Percentiles rank a stretch among this genome's conserved stretches.
These are phyloP conservation scores for Neogobius melanostomus DNA, from an alignment of 2,113 vertebrate genomes.

Conservation along the genomic window DNA sequence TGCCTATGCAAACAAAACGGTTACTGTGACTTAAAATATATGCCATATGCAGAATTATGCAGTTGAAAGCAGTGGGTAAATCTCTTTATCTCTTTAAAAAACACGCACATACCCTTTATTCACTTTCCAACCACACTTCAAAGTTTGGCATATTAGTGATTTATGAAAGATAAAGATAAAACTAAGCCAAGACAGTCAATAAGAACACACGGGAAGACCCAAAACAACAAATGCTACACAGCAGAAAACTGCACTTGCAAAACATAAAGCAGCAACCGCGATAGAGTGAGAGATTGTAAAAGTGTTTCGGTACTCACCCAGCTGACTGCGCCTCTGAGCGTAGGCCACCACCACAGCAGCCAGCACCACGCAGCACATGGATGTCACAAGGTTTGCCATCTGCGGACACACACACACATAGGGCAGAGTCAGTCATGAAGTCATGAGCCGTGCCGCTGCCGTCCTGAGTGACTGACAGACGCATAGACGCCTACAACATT, in stretches of 20 bases:
- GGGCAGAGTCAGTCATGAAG: constrained; percentile 54
- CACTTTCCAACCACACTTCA: no score
- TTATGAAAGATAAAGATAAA: no score
- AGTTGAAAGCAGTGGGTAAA: no score
- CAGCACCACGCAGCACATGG: constrained; percentile 89
- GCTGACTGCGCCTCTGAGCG: constrained; percentile 89
- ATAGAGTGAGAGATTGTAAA: constrained; percentile 30
- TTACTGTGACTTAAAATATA: no score
- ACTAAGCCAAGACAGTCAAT: no score
- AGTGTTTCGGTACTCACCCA: constrained; percentile 83
- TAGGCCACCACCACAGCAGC: constrained; percentile 87
- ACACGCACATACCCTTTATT: no score
- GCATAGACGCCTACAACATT: constrained; percentile 57
- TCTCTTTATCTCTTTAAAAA: no score
- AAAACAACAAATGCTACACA: not conserved
- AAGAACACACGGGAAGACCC: not conserved
- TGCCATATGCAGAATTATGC: no score
- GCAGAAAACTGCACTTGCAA: not conserved
- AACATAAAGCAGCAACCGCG: not conserved
- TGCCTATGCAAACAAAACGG: no score
- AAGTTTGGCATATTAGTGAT: no score
- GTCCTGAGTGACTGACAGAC: constrained; percentile 58
- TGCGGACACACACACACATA: constrained; percentile 74
- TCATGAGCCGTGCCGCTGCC: constrained; percentile 44
- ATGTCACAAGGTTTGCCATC: constrained; percentile 93